These are phyloP conservation scores for Mustela lutreola DNA, from an alignment of 2,113 vertebrate species.

Conservation along the genomic window DNA sequence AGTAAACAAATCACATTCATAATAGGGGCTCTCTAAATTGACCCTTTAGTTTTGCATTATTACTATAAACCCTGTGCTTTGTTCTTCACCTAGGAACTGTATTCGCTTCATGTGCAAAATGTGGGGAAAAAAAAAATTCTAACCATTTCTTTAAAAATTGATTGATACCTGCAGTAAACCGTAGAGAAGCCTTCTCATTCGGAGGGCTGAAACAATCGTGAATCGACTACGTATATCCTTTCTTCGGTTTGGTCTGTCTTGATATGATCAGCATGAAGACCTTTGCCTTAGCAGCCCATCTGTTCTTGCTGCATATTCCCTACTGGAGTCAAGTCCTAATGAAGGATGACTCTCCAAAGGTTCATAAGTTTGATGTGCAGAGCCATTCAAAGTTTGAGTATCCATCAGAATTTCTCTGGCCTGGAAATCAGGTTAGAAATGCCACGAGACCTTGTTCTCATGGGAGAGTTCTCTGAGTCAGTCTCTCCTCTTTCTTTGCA, in stretches of 20 bases:
- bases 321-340: conserved; percentile 23
- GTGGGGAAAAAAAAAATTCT: background rate
- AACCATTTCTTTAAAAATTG: background rate
- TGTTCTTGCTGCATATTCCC: conserved; percentile 57
- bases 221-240: background rate
- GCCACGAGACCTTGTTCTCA: conserved; percentile 32
- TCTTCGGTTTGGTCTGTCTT: background rate
- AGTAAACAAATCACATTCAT: background rate
- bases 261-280: conserved; percentile 44
- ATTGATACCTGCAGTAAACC: background rate
- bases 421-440: conserved; percentile 80
- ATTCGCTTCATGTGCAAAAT: background rate
- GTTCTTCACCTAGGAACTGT: background rate
- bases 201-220: background rate
- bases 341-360: conserved; percentile 74
- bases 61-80: rapidly evolving
- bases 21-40: background rate
- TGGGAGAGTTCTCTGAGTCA: background rate
- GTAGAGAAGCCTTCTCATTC: background rate
- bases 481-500: background rate
- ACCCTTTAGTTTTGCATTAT: background rate
- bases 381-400: conserved; percentile 63
- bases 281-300: conserved; percentile 29
- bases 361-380: conserved; percentile 78
- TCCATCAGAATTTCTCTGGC: conserved; percentile 64